Base-by-base conservation (phyloP, 2,113 vertebrate species). In the Pardalotus punctatus region DNA sequence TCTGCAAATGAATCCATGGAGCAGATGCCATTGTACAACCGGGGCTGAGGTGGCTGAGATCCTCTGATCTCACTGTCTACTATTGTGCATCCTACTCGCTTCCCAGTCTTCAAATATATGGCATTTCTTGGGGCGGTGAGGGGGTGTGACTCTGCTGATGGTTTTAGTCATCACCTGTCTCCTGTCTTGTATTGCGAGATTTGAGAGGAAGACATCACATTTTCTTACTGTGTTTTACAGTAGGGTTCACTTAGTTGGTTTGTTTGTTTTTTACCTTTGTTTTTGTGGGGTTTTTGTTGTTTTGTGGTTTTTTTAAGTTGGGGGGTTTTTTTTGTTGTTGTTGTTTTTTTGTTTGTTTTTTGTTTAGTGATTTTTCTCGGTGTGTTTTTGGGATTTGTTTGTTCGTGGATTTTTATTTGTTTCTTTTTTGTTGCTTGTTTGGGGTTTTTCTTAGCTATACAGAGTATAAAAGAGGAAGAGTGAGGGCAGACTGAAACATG, bases 211-310 rank as follows among this genome's bases (percentile, higher is more conserved):
- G n/a, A 20, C 7, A 16, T 29, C 9, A 5, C 5, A 1, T 61
- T 56, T 86, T 79, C 29, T 72, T 57, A 9, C 4, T 62, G 11
- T 58, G 8, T 64, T 71, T 71, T 35, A 31, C 33, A 11, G 11
- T 42, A 6, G 21, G 3, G 0, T 4, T 35, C 57, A n/a, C 27
- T 20, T 23, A 11, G 51, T 58, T 36, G 17, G 16, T 31, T 42
- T 16, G 4, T 50, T 29, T n/a, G 18, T 45, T 33, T 78, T 53
- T 43, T 53, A 14, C 10, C 8, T 43, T 8, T 58, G 10, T 62
- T 12, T 11, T 43, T 35, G 25, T 45, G 13, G 10, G 29, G 3
- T 4, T 33, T 57, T 42, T 42, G n/a, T n/a, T n/a, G n/a, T n/a
- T n/a, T n/a, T n/a, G n/a, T n/a, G n/a, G n/a, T n/a, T n/a, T n/a